phyloP scores from a whole-genome alignment of 92 coral and sea anemone genomes.

The Actinernus sp. region DNA sequence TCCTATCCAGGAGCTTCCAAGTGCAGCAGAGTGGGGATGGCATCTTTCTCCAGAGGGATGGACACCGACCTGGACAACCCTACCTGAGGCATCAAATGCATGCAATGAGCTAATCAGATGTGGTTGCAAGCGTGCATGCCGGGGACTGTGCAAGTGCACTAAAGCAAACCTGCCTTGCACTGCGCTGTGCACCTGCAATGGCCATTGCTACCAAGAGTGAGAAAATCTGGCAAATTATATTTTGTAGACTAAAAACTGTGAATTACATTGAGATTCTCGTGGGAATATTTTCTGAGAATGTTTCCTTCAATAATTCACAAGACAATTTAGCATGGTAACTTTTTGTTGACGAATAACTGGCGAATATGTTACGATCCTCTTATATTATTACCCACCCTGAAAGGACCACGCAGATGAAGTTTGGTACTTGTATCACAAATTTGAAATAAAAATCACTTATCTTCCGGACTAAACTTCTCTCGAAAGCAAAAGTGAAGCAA shows the following conservation, averaged over 20 bases:
- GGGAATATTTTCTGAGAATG: background rate
- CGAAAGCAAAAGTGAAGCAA: no score
- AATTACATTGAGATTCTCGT: background rate
- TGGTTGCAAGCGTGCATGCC: conserved; percentile 54
- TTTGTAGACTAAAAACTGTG: no score
- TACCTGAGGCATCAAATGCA: conserved; percentile 68
- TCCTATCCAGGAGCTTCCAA: conserved; percentile 49
- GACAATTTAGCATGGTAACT: background rate
- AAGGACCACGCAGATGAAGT: conserved; percentile 3
- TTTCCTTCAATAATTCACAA: background rate
- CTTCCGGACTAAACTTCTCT: conserved; percentile 26
- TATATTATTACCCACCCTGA: conserved; percentile 11
- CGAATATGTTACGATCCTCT: background rate
- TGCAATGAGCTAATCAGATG: conserved; percentile 71
- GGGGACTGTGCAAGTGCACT: conserved; percentile 52
- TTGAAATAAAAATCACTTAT: conserved; percentile 19
- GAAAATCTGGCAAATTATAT: background rate
- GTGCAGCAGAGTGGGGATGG: conserved; percentile 72
- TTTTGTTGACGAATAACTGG: background rate
- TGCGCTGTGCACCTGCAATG: conserved; percentile 53
- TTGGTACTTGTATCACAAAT: conserved; percentile 28
- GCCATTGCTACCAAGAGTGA: conserved; percentile 40
- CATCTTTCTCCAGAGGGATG: conserved; percentile 15
- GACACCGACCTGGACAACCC: conserved; percentile 62
- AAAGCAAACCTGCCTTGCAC: conserved; percentile 59